Conservation (phyloP, 2,888 invertebrate genomes). For the Drosophila bunnanda region DNA sequence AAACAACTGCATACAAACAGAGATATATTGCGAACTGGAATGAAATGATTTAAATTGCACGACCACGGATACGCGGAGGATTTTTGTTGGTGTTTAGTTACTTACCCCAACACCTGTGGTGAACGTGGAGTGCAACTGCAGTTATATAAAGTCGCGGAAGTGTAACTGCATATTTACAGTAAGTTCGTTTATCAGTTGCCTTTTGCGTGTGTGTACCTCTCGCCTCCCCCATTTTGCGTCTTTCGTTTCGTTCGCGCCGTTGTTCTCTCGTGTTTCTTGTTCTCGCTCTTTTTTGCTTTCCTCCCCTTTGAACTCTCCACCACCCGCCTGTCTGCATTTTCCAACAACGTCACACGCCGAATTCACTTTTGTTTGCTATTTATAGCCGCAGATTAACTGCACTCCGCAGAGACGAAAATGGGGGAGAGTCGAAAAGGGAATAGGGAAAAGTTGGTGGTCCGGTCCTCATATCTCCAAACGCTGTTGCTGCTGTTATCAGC, state of each 20-base stretch:
- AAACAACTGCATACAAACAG: slow-evolving; percentile 20
- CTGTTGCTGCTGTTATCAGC: slow-evolving; percentile 32
- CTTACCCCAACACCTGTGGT: slow-evolving; percentile 2
- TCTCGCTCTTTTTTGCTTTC: slow-evolving; percentile 28
- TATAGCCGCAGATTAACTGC: slow-evolving; percentile 58
- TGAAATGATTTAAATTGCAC: slow-evolving; percentile 21
- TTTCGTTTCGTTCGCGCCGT: slow-evolving; percentile 23
- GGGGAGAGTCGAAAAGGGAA: slow-evolving; percentile 1
- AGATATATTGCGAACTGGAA: slow-evolving; percentile 10
- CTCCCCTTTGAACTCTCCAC: slow-evolving; percentile 47
- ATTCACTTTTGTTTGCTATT: slow-evolving; percentile 65
- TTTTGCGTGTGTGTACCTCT: slow-evolving; percentile 40
- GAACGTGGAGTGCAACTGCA: slow-evolving; percentile 35
- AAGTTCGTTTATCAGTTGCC: slow-evolving; percentile 55
- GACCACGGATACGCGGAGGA: slow-evolving; percentile 1
- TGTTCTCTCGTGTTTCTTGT: slow-evolving; percentile 22
- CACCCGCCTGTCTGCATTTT: slow-evolving; percentile 20
- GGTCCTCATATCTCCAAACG: slow-evolving; percentile 15
- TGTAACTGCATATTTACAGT: slow-evolving; percentile 66
- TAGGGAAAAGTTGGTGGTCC: slow-evolving; percentile 1
- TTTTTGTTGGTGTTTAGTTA: slow-evolving; percentile 17
- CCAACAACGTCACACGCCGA: slow-evolving; percentile 27
- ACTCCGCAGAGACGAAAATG: slow-evolving; percentile 19
- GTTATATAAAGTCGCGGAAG: slow-evolving; percentile 64
- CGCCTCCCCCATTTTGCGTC: slow-evolving; percentile 24